Percentiles rank a stretch among this genome's conserved stretches.
These are phyloP conservation scores for Scaptomyza hsui DNA, from an alignment of 1,140 invertebrate genomes.

Conservation along the genomic window DNA sequence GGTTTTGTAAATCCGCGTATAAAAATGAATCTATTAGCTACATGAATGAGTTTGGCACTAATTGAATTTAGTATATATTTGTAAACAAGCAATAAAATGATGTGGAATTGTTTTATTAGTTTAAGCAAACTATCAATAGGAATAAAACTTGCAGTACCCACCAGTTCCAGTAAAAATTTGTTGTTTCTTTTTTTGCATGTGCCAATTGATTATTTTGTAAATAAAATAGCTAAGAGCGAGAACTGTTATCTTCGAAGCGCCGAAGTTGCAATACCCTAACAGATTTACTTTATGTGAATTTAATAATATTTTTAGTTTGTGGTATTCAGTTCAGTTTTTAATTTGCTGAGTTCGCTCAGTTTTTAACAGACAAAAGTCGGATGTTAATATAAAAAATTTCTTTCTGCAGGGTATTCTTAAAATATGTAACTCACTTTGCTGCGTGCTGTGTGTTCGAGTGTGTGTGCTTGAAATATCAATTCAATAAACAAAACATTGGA, in stretches of 20 bases:
- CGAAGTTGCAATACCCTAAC: conserved; percentile 29
- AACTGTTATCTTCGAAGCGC: conserved; percentile 11
- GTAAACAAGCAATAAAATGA: conserved; percentile 37
- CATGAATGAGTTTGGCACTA: conserved; percentile 33
- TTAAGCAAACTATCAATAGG: conserved; percentile 31
- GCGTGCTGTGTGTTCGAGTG: conserved; percentile 21
- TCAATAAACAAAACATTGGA: conserved; percentile 46
- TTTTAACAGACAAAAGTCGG: not conserved
- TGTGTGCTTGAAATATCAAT: conserved; percentile 46
- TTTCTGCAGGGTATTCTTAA: conserved; percentile 22
- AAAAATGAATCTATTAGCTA: conserved; percentile 27
- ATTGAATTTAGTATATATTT: conserved; percentile 21
- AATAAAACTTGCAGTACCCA: conserved; percentile 73
- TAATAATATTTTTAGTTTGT: too few species aligned
- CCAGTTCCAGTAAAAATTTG: conserved; percentile 49
- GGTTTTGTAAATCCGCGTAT: conserved; percentile 5
- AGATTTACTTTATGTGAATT: not conserved
- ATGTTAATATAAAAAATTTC: not conserved
- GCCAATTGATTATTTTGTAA: conserved; percentile 13
- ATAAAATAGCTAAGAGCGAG: conserved; percentile 15
- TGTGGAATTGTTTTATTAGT: conserved; percentile 16
- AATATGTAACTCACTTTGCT: conserved; percentile 40
- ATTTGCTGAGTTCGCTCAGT: not conserved
- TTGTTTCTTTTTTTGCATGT: conserved; percentile 5
- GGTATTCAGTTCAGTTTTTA: too few species aligned